A percentile compares a stretch with the other conserved stretches of the same genome.
Conservation (phyloP, 2,113 vertebrate species). For the Shinisaurus crocodilurus region DNA sequence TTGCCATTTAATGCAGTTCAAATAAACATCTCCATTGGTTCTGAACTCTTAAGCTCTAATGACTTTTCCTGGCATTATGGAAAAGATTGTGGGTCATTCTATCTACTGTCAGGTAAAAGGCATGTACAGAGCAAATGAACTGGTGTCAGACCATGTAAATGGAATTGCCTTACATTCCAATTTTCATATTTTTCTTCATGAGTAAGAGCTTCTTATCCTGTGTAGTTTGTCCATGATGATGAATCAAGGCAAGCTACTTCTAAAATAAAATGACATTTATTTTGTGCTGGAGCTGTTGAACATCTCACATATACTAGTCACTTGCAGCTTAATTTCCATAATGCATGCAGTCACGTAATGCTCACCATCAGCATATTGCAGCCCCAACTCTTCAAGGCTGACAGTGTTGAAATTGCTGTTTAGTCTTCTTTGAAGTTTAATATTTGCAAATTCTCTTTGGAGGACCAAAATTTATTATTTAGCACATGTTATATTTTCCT, state of each 20-base stretch:
- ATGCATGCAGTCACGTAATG: background rate
- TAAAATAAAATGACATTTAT: background rate
- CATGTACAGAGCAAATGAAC: background rate
- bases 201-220: background rate
- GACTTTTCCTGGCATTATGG: background rate
- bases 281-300: background rate
- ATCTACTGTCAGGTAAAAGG: background rate
- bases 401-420: background rate
- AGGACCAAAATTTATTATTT: background rate
- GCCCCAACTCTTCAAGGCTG: background rate
- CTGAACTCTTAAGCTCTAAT: background rate
- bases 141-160: background rate
- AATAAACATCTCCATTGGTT: background rate
- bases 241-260: background rate
- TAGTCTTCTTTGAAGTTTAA: background rate
- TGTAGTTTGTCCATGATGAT: background rate
- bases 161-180: background rate
- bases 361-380: background rate
- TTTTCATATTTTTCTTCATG: background rate
- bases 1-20: background rate
- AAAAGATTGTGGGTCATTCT: background rate
- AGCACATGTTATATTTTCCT: background rate
- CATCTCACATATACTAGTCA: background rate
- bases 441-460: background rate
- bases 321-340: constrained; percentile 1